phyloP scores from a whole-genome alignment of 2,797 vertebrate genomes.

The Myotis vivesi region DNA sequence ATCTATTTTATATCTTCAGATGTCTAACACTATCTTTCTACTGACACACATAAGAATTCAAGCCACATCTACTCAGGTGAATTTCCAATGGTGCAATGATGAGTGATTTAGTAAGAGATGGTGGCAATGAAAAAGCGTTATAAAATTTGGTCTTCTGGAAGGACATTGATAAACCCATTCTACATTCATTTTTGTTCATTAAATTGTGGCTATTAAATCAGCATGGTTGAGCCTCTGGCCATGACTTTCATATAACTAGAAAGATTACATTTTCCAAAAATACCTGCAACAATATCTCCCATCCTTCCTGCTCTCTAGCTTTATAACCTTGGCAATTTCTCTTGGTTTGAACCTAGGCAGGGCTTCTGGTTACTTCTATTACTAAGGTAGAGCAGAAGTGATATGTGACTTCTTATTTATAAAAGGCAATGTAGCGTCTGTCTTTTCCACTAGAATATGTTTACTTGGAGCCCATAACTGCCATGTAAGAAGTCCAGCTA shows the following conservation, averaged over 20 bases:
- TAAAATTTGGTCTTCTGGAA: not conserved
- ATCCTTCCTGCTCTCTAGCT: not conserved
- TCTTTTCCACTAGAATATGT: not conserved
- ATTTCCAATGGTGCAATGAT: not conserved
- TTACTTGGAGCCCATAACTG: not conserved
- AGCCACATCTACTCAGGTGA: not conserved
- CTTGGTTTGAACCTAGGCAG: not conserved
- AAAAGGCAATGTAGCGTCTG: not conserved
- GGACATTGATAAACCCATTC: not conserved
- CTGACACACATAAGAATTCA: not conserved
- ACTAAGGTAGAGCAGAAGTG: not conserved
- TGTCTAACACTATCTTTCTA: not conserved
- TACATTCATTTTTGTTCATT: not conserved
- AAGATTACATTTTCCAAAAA: conserved; percentile 3
- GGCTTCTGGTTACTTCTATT: not conserved
- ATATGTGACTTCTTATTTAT: not conserved
- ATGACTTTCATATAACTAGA: not conserved
- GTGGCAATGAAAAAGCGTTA: not conserved
- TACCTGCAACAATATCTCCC: not conserved
- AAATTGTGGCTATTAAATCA: not conserved
- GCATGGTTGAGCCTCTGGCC: not conserved
- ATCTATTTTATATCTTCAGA: not conserved
- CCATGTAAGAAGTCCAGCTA: not conserved
- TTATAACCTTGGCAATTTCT: not conserved
- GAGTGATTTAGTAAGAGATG: not conserved